Evolutionary conservation across 2,888 invertebrate genomes (phyloP).

Genomic region (Baccha elongata): DNA sequence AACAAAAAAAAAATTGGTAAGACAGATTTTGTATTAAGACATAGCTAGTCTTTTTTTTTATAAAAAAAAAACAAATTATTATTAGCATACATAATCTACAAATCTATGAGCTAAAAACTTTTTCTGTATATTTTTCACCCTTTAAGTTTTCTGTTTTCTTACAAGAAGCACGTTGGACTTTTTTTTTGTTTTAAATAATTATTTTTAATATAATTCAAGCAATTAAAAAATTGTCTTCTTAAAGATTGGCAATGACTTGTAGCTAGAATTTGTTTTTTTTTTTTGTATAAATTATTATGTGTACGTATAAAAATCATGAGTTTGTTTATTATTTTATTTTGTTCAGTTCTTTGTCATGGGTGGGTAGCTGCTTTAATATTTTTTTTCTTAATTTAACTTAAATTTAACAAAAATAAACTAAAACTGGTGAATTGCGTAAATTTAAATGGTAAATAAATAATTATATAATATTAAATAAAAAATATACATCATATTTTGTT

Average conservation of each 20-base stretch:
- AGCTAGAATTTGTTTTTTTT: conserved; percentile 57
- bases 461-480: conserved; percentile 10
- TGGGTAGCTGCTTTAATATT: conserved; percentile 45
- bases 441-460: conserved; percentile 37
- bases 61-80: conserved; percentile 37
- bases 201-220: conserved; percentile 12
- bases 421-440: background rate
- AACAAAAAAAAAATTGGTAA: conserved; percentile 40
- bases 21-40: conserved; percentile 60
- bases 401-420: conserved; percentile 1
- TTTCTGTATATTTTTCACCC: background rate
- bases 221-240: conserved; percentile 30
- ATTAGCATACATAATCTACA: conserved; percentile 74
- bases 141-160: conserved; percentile 1
- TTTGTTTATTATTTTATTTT: conserved; percentile 1
- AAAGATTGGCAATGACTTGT: conserved; percentile 74
- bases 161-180: conserved; percentile 20
- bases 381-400: conserved; percentile 9
- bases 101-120: conserved; percentile 44
- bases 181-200: conserved; percentile 10
- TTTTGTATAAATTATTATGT: conserved; percentile 12
- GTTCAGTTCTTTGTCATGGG: conserved; percentile 68
- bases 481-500: background rate
- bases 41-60: conserved; percentile 53
- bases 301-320: conserved; percentile 1